Base-by-base conservation (phyloP, 2,113 vertebrate species). In the Hydrolagus affinis region DNA sequence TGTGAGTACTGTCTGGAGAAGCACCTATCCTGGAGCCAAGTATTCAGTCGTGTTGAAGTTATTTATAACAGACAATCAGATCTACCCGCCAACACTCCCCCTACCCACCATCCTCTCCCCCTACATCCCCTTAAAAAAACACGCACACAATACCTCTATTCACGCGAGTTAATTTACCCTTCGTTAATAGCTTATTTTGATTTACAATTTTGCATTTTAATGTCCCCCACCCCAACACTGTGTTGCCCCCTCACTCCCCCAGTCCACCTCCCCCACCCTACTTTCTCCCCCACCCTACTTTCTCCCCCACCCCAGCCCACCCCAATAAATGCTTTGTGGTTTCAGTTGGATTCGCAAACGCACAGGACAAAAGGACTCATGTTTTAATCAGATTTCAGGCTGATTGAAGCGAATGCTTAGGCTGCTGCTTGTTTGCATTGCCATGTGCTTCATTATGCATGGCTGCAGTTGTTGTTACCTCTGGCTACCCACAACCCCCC, bases 1-100 rank as follows among this genome's bases (percentile, higher is more conserved):
- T 99, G 98, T 99, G 94, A 68, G 98, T 97, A 94, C 74, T 85
- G 86, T 87, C 60, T 11, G 68, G 0, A 70, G 9, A 1, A 14
- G 2, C 25, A 71, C 73, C 23, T 28, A 44, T 0, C 85, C 86
- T 75, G 25, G 12, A 28, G 73, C 23, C 78, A 14, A 30, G 19
- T 30, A 64, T 80, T 10, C 76, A 28, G n/a, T 28, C 23, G 15
- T 28, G 59, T 23, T 32, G 21, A 2, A 8, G 62, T 64, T 25
- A 83, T n/a, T 60, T 23, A 28, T 15, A 62, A 2, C 23, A 78
- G 62, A 57, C 76, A 78, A 30, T 23, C 56, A 60, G 17, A 11
- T 21, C 2, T 68, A 17, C 56, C 73, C 32, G 30, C 32, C 10
- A 56, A 30, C 17, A 15, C 17, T 2, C 56, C 30, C 30, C 72